Evolutionary conservation across 2,888 invertebrate genomes (phyloP).

Genomic region (Mystacides longicornis): DNA sequence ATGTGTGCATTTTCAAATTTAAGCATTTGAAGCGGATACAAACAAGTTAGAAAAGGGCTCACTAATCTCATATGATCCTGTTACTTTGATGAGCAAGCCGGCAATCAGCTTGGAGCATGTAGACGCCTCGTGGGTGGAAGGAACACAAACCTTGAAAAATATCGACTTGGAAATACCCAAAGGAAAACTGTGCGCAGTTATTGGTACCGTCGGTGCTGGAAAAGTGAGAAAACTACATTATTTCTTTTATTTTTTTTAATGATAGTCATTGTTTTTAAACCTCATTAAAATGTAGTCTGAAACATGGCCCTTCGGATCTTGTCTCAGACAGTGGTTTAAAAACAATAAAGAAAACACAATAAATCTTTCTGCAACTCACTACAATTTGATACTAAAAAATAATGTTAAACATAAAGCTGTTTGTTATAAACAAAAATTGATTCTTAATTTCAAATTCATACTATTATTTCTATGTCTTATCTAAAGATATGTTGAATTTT

Average conservation of each 20-base stretch:
- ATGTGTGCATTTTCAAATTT: neutral
- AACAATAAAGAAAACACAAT: too few species aligned
- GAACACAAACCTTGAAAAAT: conserved; percentile 7
- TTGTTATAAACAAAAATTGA: too few species aligned
- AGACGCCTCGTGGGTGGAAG: conserved; percentile 11
- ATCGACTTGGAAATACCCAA: conserved; percentile 30
- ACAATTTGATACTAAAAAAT: too few species aligned
- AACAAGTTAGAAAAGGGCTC: conserved; percentile 2
- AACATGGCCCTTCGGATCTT: neutral
- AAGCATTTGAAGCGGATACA: conserved; percentile 13
- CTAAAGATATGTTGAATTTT: too few species aligned
- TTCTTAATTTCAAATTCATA: too few species aligned
- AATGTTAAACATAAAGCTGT: too few species aligned
- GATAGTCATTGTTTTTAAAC: neutral
- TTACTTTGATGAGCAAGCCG: neutral
- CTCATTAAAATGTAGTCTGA: neutral
- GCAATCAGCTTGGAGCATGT: conserved; percentile 11
- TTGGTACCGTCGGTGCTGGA: conserved; percentile 72
- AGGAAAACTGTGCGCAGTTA: conserved; percentile 55
- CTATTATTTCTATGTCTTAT: too few species aligned
- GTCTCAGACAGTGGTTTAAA: too few species aligned
- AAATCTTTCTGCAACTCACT: too few species aligned
- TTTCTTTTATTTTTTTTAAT: neutral
- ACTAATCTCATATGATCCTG: neutral
- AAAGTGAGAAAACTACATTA: conserved; percentile 34